Base-by-base conservation (phyloP, 2,113 vertebrate species). In the Dicentrarchus labrax region DNA sequence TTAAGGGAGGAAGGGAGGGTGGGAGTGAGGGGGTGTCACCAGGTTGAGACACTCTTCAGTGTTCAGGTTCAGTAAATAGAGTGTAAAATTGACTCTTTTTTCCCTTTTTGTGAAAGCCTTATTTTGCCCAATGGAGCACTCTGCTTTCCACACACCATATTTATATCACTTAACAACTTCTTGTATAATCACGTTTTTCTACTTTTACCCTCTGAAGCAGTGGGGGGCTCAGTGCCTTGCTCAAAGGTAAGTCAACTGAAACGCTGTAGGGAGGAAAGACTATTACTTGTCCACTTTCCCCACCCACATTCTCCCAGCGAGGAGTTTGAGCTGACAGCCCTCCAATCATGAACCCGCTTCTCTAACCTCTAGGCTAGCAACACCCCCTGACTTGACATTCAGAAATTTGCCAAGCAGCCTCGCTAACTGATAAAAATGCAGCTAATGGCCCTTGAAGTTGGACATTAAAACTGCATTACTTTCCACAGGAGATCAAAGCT, bases 401-500 rank as follows among this genome's bases (percentile, higher is more conserved):
- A 90, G 51, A 86, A 62, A 87, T 90, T 82, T 76, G 71, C 81
- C 82, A 81, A 89, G 77, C 73, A 53, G 84, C 83, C 57, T 71
- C 48, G 60, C 76, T 84, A 88, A 88, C 86, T 91, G 91, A 92
- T 94, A 88, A 88, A 92, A 91, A 93, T 87, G 88, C 89, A 83
- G 72, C 90, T 92, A 94, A 94, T 91, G 83, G 81, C 82, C 87
- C 91, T 91, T 92, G 91, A 93, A 93, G 92, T 95, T 93, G 92
- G 89, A 91, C 89, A 90, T 94, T 93, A 93, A 94, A 93, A 92
- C 86, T 88, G 86, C 88, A 91, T 92, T 78, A 94, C 93, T 88
- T 91, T 91, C 83, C 82, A 86, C 86, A 74, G 86, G 83, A 94
- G 92, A 95, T 95, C 94, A 96, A 95, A 95, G 94, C 82, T 47